Base-by-base conservation (phyloP, 2,113 vertebrate genomes). In the Syngnathus typhle region DNA sequence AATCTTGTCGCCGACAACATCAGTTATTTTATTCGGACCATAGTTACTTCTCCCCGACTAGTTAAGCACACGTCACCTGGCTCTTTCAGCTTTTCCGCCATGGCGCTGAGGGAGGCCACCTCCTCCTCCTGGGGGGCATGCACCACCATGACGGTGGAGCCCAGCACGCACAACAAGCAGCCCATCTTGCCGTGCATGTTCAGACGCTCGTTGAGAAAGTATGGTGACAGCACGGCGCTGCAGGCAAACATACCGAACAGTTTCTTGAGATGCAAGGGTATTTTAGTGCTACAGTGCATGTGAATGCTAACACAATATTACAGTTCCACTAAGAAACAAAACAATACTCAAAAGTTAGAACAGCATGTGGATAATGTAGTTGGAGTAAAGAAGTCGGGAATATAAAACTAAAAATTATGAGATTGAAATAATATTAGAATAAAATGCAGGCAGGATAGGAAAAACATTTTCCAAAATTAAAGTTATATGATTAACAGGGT, bases 111-210 rank as follows among this genome's bases (percentile, higher is more conserved):
- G 36, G 92, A 92, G 37, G 80, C 88, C 23, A 94, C 91, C 46
- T 92, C 90, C 69, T 94, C 91, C 58, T 92, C 92, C 65, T 94
- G 90, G 0, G 93, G 94, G 7, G 92, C 93, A 19, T 94, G 93
- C 69, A 93, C 88, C 59, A 94, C 93, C 93, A 95, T 94, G 70
- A 94, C 92, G 0, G 90, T 92, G 70, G 93, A 94, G 65, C 93
- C 92, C 78, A 93, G 39, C 70, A 94, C 69, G 74, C 92, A 93
- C 66, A 95, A 85, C 70, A 93, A 49, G 51, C 93, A 95, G 62
- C 92, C 93, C 1, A 92, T 87, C 80, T 94, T 94, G 56, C 92
- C 92, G 0, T 94, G 91, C 56, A 92, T 70, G 19, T 93, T 96
- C 69, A 95, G 74, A 65, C 87, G 85, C 74, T 95, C 92, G 11